Conservation (phyloP, 2,113 vertebrate genomes). For the Brienomyrus brachyistius region DNA sequence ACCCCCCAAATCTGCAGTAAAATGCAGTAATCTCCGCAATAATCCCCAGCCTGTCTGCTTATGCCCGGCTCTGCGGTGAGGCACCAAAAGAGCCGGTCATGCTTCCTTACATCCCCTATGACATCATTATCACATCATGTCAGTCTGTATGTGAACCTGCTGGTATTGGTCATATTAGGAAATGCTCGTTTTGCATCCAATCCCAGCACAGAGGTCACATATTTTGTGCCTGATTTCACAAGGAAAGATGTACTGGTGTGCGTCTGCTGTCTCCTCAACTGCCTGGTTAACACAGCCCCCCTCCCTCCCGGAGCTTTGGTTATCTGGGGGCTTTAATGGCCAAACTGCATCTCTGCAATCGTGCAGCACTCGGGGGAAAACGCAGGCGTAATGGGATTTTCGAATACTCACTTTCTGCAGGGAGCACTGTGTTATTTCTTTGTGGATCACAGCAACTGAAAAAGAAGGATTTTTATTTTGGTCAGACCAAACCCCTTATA, state of each 20-base stretch:
- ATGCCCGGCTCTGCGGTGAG: neutral
- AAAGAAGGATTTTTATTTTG: neutral
- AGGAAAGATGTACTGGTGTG: neutral
- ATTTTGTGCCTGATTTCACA: neutral
- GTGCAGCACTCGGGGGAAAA: slow-evolving; percentile 13
- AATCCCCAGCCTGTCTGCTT: neutral
- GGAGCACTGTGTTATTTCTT: neutral
- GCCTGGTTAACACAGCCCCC: neutral
- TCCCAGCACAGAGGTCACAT: neutral
- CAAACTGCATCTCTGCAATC: neutral
- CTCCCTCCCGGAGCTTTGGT: neutral
- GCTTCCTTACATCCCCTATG: neutral
- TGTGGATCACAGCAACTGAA: neutral
- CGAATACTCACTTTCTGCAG: neutral
- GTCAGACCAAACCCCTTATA: neutral
- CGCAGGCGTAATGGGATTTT: neutral
- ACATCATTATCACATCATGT: neutral
- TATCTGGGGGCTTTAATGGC: neutral
- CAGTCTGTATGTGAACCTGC: neutral
- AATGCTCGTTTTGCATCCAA: neutral
- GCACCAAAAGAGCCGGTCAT: neutral
- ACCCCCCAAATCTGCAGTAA: neutral
- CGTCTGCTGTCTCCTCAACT: neutral
- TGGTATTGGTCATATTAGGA: neutral
- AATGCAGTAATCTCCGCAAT: neutral